phyloP scores from a whole-genome alignment of 2,113 vertebrate species.

The Glaucidium brasilianum region DNA sequence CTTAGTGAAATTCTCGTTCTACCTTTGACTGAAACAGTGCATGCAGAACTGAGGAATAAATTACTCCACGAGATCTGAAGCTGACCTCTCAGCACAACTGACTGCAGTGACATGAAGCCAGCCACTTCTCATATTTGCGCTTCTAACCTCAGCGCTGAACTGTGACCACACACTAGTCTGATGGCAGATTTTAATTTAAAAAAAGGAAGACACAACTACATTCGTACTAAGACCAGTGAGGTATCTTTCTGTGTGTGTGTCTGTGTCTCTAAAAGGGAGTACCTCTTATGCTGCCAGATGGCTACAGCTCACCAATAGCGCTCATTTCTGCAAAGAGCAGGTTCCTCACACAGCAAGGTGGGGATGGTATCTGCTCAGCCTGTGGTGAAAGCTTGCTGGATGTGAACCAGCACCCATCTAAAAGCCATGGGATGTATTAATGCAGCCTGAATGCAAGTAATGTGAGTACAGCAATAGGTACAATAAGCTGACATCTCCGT shows the following conservation, averaged over 20 bases:
- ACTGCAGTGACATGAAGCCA: neutral
- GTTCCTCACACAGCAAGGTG: accelerated
- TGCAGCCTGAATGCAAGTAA: neutral
- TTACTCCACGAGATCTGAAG: neutral
- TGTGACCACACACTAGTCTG: neutral
- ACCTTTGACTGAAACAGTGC: neutral
- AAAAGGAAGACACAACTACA: neutral
- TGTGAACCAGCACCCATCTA: neutral
- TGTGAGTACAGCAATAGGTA: accelerated
- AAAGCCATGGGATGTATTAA: neutral
- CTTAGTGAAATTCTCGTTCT: neutral
- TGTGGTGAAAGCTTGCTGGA: neutral
- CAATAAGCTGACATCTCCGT: neutral
- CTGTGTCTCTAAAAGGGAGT: neutral
- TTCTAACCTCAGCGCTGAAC: neutral
- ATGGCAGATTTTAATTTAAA: neutral
- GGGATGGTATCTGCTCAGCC: accelerated
- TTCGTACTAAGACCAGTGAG: neutral
- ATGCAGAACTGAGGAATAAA: neutral
- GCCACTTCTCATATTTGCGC: neutral
- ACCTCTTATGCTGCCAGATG: neutral
- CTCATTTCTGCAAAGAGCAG: neutral
- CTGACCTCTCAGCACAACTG: neutral
- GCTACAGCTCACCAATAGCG: neutral
- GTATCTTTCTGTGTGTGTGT: too few species aligned